Evolutionary conservation across 2,888 invertebrate species (phyloP).

Genomic region (Schrankia costaestrigalis): DNA sequence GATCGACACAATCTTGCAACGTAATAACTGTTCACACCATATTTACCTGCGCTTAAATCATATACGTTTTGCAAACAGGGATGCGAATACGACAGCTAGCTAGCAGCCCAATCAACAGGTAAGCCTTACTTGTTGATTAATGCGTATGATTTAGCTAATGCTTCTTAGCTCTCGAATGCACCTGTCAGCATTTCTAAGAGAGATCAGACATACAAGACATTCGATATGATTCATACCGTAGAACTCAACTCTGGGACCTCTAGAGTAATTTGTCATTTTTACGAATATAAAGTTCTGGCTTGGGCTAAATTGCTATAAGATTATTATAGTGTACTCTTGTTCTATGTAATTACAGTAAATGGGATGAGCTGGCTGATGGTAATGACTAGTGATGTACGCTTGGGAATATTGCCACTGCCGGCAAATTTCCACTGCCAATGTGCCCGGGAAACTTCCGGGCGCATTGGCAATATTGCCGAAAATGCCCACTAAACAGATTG

Average conservation of each 20-base stretch:
- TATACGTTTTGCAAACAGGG: slow-evolving; percentile 14
- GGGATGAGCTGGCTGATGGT: too few species aligned
- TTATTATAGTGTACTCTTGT: not conserved
- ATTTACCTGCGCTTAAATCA: slow-evolving; percentile 22
- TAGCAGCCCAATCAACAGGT: too few species aligned
- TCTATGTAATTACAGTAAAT: slow-evolving; percentile 5
- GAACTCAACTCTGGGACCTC: slow-evolving; percentile 18
- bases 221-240: slow-evolving; percentile 21
- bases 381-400: too few species aligned
- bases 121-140: slow-evolving; percentile 50
- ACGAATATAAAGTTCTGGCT: slow-evolving; percentile 6
- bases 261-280: slow-evolving; percentile 21
- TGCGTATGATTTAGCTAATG: slow-evolving; percentile 49
- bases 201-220: slow-evolving; percentile 25
- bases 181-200: slow-evolving; percentile 34
- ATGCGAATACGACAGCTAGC: slow-evolving; percentile 24
- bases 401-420: too few species aligned
- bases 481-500: too few species aligned
- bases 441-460: too few species aligned
- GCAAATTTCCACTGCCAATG: too few species aligned
- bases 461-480: too few species aligned
- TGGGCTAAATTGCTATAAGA: slow-evolving; percentile 8
- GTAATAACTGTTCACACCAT: slow-evolving; percentile 26
- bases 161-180: slow-evolving; percentile 36
- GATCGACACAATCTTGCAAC: slow-evolving; percentile 31